Conservation (phyloP, 2,113 vertebrate genomes). For the Ammodytes marinus region DNA sequence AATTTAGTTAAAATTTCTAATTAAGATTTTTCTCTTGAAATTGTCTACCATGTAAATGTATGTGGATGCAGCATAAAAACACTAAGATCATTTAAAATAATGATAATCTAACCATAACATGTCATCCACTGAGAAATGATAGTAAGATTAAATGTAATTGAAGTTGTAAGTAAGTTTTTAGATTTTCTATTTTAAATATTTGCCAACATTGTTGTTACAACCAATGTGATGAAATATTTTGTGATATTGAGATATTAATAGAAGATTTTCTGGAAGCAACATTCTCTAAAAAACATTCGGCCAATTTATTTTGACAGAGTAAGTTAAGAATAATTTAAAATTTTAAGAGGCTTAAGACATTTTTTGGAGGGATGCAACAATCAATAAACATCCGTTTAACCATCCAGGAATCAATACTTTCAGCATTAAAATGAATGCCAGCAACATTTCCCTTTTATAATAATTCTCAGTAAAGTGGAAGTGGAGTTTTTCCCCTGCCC, state of each 20-base stretch:
- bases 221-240: neutral
- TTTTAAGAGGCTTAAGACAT: slow-evolving; percentile 16
- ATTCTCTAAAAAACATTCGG: neutral
- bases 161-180: neutral
- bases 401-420: slow-evolving; percentile 43
- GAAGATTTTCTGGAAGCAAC: neutral
- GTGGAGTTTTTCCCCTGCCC: slow-evolving; percentile 22
- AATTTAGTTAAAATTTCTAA: neutral
- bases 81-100: neutral
- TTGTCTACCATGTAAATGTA: neutral
- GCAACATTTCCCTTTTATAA: slow-evolving; percentile 5
- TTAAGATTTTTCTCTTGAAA: neutral
- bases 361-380: slow-evolving; percentile 25
- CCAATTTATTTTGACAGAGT: neutral
- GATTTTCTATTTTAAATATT: neutral
- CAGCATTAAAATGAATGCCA: slow-evolving; percentile 41
- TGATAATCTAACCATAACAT: too few species aligned
- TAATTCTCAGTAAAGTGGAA: slow-evolving; percentile 16
- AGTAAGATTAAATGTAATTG: neutral
- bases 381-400: slow-evolving; percentile 39
- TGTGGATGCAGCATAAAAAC: neutral
- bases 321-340: neutral
- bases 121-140: too few species aligned
- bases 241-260: neutral
- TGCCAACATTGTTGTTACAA: neutral